Conservation (phyloP, 2,797 vertebrate genomes). For the Cirrhinus mrigala region DNA sequence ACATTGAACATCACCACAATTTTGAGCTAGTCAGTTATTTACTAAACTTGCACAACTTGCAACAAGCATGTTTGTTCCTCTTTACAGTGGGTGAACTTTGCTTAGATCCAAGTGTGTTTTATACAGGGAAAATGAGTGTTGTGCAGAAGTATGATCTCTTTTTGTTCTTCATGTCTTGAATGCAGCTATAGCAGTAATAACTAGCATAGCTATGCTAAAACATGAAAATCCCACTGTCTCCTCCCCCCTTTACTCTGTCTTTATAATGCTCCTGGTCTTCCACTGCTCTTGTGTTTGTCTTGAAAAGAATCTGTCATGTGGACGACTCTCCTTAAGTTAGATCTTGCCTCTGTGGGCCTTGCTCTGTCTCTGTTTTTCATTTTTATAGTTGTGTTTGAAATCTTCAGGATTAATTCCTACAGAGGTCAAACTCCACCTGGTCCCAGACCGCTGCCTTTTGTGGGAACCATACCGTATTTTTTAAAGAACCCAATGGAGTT, state of each 20-base stretch:
- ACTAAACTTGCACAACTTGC: background rate
- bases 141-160: background rate
- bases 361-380: slow-evolving; percentile 43
- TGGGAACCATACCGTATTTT: slow-evolving; percentile 43
- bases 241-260: background rate
- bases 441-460: slow-evolving; percentile 49
- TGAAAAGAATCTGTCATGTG: slow-evolving; percentile 32
- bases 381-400: slow-evolving; percentile 48
- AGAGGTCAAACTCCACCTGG: slow-evolving; percentile 42
- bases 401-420: slow-evolving; percentile 26
- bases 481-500: slow-evolving; percentile 34
- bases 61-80: background rate
- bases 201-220: too few species aligned
- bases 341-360: slow-evolving; percentile 14
- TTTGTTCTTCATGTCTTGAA: background rate
- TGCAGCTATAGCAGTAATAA: too few species aligned
- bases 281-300: background rate
- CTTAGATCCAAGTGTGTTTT: background rate
- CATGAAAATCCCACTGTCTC: background rate
- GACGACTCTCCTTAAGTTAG: slow-evolving; percentile 15
- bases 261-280: background rate
- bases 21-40: background rate
- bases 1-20: background rate
- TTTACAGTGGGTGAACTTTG: background rate
- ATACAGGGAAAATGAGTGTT: background rate